These are phyloP conservation scores for Saturnia pavonia DNA, from an alignment of 2,888 invertebrate species.

Conservation along the genomic window DNA sequence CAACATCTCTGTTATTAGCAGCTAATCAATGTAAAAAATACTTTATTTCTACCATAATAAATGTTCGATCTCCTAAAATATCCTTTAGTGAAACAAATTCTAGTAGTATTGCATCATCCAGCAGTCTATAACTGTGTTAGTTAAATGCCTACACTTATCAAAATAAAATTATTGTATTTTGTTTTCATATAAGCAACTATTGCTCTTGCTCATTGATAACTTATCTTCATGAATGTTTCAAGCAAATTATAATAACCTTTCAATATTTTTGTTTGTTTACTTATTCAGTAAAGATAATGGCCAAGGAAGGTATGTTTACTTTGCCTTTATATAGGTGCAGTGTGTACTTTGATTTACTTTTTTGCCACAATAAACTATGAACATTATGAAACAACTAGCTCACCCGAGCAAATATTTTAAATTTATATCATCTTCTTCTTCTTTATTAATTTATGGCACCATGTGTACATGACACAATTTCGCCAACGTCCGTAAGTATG, in stretches of 20 bases:
- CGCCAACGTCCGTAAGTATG: too few relatives aligned
- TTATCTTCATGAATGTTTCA: neutral
- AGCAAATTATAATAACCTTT: constrained; percentile 11
- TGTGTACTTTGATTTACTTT: neutral
- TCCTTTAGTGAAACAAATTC: neutral
- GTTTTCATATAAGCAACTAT: neutral
- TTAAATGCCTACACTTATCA: neutral
- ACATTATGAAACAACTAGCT: neutral
- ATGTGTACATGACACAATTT: too few relatives aligned
- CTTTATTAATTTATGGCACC: too few relatives aligned
- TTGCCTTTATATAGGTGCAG: neutral
- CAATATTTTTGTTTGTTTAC: constrained; percentile 11
- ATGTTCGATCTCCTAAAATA: neutral
- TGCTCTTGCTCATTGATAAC: neutral
- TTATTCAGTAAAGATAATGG: neutral
- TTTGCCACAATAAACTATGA: neutral
- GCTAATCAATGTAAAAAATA: neutral
- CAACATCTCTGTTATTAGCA: neutral
- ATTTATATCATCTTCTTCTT: too few relatives aligned
- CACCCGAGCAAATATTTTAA: too few relatives aligned
- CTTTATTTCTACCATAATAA: neutral
- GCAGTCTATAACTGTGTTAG: neutral
- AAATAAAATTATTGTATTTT: neutral
- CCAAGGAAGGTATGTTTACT: neutral
- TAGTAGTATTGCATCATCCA: constrained; percentile 9